Percentiles rank a stretch among this genome's conserved stretches.
Evolutionary conservation across 2,888 invertebrate species (phyloP).

Genomic region (Rapana venosa): DNA sequence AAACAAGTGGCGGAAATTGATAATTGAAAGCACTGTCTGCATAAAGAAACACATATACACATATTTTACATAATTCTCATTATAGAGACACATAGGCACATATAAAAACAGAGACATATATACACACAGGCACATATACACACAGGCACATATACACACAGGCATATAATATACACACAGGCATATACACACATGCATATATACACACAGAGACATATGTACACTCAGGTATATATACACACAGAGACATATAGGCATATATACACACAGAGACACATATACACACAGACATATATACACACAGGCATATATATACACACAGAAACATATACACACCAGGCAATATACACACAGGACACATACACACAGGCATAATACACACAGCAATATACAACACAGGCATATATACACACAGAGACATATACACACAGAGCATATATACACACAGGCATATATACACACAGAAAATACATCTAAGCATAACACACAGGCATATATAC

Average conservation of each 20-base stretch:
- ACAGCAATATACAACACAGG: neutral
- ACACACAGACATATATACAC: neutral
- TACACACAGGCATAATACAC: neutral
- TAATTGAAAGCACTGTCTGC: too few species aligned
- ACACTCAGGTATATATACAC: neutral
- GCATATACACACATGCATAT: too few species aligned
- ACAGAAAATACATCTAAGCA: too few species aligned
- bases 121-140: neutral
- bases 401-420: conserved; percentile 18
- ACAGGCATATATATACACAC: neutral
- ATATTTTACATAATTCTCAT: too few species aligned
- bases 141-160: neutral
- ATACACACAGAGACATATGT: neutral
- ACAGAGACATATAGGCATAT: neutral
- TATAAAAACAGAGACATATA: neutral
- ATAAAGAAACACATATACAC: too few species aligned
- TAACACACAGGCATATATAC: too few species aligned
- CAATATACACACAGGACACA: neutral
- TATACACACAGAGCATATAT: neutral
- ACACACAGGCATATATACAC: neutral
- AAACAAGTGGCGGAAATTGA: too few species aligned
- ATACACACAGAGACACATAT: neutral
- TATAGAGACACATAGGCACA: neutral
- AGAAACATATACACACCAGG: neutral
- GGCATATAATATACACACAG: neutral